These are phyloP conservation scores for Fistularia tabacaria DNA, from an alignment of 2,797 vertebrate species.

Conservation along the genomic window DNA sequence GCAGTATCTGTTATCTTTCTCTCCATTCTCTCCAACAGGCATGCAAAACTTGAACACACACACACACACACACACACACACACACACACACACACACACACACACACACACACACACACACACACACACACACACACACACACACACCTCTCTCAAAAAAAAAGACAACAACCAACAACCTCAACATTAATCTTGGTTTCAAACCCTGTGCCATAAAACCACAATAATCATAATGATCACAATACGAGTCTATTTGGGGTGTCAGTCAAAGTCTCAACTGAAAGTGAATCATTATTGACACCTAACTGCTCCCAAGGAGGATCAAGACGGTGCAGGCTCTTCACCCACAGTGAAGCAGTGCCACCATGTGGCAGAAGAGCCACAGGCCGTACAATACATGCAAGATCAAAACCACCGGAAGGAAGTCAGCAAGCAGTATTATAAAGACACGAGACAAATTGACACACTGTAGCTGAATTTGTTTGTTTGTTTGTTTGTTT, in stretches of 20 bases:
- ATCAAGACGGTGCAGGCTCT: neutral
- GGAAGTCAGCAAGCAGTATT: neutral
- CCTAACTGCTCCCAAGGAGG: neutral
- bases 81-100: slow-evolving; percentile 6
- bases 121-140: neutral
- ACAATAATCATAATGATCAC: neutral
- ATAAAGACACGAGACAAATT: too few species aligned
- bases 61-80: neutral
- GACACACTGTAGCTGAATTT: too few species aligned
- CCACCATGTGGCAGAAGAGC: slow-evolving; percentile 55
- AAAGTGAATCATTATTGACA: neutral
- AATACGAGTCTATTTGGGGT: neutral
- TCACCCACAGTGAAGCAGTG: slow-evolving; percentile 45
- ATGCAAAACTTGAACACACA: too few species aligned
- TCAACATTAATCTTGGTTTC: neutral
- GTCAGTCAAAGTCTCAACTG: neutral
- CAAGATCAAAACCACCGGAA: neutral
- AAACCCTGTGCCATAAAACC: neutral
- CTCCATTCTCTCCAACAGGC: too few species aligned
- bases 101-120: too few species aligned
- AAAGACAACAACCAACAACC: neutral
- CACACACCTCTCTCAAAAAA: neutral
- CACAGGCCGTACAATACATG: too few species aligned
- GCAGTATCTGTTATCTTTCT: too few species aligned
- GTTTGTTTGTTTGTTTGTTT: too few species aligned